A percentile compares a stretch with the other conserved stretches of the same genome.
These are phyloP conservation scores for Megalops cyprinoides DNA, from an alignment of 2,797 vertebrate genomes.

Conservation along the genomic window DNA sequence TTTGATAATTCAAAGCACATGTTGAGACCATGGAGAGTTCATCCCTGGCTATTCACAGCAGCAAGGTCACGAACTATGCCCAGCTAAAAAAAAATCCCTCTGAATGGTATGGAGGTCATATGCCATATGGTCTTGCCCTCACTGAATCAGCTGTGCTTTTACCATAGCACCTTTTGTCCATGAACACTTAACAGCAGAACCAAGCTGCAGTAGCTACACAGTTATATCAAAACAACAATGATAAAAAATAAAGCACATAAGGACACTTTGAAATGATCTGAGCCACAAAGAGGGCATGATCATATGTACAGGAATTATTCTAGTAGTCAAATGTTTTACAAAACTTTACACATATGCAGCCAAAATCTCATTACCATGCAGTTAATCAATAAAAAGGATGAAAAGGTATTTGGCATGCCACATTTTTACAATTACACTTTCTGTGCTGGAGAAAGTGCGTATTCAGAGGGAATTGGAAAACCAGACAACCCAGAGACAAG, in stretches of 20 bases:
- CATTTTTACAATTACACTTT: too few relatives aligned
- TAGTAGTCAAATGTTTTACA: too few relatives aligned
- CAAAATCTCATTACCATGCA: too few relatives aligned
- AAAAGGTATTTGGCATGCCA: too few relatives aligned
- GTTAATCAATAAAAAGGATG: too few relatives aligned
- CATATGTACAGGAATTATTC: too few relatives aligned
- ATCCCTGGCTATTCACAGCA: slow-evolving; percentile 21
- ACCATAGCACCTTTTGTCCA: not conserved
- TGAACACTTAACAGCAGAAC: not conserved
- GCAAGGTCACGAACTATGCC: slow-evolving; percentile 39
- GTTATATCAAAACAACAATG: not conserved
- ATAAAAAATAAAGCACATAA: not conserved
- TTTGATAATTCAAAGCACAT: slow-evolving; percentile 31
- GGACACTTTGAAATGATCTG: too few relatives aligned
- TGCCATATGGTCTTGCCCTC: not conserved
- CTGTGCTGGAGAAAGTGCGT: too few relatives aligned
- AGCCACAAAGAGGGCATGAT: too few relatives aligned
- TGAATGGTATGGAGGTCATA: slow-evolving; percentile 22
- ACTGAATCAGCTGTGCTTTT: not conserved
- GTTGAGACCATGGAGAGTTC: slow-evolving; percentile 32
- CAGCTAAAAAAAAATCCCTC: slow-evolving; percentile 22
- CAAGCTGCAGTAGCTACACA: not conserved
- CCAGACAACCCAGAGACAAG: too few relatives aligned
- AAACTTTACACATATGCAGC: too few relatives aligned
- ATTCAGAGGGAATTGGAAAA: too few relatives aligned